phyloP scores from a whole-genome alignment of 2,797 vertebrate species.

The Tachyglossus aculeatus region DNA sequence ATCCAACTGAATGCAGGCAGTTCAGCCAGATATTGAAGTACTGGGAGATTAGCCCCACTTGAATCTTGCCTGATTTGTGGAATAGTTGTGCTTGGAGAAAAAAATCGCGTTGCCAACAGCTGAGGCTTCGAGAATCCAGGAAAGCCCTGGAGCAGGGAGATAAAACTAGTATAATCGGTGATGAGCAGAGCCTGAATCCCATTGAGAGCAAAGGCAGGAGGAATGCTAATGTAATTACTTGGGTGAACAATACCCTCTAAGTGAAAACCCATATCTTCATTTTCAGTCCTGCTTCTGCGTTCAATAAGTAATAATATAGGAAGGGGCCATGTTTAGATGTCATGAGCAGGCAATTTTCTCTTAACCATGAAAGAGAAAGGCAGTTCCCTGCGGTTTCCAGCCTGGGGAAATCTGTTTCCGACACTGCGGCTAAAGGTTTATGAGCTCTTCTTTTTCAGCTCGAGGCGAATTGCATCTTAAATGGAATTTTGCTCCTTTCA shows the following conservation, averaged over 20 bases:
- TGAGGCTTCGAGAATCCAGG: constrained; percentile 26
- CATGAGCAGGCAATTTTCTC: constrained; percentile 1
- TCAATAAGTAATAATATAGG: not conserved
- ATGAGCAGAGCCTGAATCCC: constrained; percentile 22
- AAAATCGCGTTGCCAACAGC: not conserved
- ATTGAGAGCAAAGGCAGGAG: constrained; percentile 30
- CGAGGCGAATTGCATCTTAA: not conserved
- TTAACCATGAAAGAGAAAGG: not conserved
- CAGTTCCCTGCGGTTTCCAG: not conserved
- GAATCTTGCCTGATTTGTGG: not conserved
- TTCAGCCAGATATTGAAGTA: constrained; percentile 6
- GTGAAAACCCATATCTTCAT: constrained; percentile 37
- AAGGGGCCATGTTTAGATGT: not conserved
- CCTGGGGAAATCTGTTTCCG: not conserved
- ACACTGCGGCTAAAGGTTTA: not conserved
- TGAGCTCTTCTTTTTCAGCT: not conserved
- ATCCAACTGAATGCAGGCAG: not conserved
- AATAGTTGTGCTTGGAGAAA: constrained; percentile 15
- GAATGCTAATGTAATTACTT: constrained; percentile 52
- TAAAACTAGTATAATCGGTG: constrained; percentile 24
- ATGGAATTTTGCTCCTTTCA: not conserved
- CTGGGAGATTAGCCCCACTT: not conserved
- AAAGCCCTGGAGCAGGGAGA: constrained; percentile 13
- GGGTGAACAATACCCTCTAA: constrained; percentile 22
- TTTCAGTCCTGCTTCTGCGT: not conserved